Conservation (phyloP, 2,113 vertebrate genomes). For the Gadus macrocephalus region DNA sequence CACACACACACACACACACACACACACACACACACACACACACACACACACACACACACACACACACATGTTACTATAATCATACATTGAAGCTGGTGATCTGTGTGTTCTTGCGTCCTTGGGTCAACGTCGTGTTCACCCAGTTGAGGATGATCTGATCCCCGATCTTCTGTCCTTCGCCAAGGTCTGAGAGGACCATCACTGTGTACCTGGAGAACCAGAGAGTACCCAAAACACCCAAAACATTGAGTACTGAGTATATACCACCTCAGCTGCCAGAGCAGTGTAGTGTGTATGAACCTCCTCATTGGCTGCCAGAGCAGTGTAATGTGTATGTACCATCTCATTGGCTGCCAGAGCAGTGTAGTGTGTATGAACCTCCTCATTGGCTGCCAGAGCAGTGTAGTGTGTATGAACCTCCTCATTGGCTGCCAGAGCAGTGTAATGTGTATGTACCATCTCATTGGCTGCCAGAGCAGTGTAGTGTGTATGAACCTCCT, state of each 20-base stretch:
- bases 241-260: background rate
- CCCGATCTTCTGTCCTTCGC: constrained; percentile 87
- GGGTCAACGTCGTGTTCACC: constrained; percentile 87
- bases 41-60: background rate
- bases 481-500: constrained; percentile 75
- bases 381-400: background rate
- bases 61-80: background rate
- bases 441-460: constrained; percentile 25
- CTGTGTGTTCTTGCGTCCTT: constrained; percentile 78
- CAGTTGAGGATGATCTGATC: constrained; percentile 91
- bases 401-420: constrained; percentile 66
- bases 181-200: constrained; percentile 87
- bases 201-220: constrained; percentile 82
- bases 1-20: background rate
- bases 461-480: background rate
- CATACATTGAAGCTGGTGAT: constrained; percentile 93
- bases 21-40: background rate
- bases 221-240: background rate
- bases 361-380: constrained; percentile 52
- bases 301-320: background rate
- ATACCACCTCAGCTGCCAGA: constrained; percentile 95
- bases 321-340: constrained; percentile 59
- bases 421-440: constrained; percentile 97
- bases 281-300: constrained; percentile 55
- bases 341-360: constrained; percentile 96